These are phyloP conservation scores for Condylura cristata DNA, from an alignment of 2,113 vertebrate genomes.

Conservation along the genomic window DNA sequence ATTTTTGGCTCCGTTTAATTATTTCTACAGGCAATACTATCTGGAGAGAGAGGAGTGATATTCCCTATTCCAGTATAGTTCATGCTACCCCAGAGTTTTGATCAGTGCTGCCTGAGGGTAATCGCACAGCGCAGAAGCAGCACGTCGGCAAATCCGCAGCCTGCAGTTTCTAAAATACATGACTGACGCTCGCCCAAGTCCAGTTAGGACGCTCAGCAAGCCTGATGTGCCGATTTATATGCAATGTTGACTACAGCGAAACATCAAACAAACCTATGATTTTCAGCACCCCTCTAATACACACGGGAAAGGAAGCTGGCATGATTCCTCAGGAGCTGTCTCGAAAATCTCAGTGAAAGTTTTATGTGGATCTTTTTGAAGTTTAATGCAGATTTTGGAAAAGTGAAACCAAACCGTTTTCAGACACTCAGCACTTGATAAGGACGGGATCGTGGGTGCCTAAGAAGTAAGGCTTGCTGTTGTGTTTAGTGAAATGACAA, in stretches of 20 bases:
- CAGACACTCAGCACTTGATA: background rate
- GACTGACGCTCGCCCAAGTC: background rate
- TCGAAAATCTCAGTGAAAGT: background rate
- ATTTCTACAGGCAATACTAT: background rate
- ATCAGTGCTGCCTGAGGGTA: background rate
- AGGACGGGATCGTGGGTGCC: background rate
- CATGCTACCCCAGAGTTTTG: background rate
- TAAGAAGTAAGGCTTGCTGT: background rate
- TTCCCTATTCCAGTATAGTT: background rate
- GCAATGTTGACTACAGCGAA: background rate
- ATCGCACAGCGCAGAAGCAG: background rate
- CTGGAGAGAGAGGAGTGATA: background rate
- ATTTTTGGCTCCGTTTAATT: background rate
- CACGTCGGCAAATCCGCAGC: background rate
- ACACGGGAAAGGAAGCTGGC: background rate
- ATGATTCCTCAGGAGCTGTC: background rate
- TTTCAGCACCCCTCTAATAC: background rate
- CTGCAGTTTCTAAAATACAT: conserved; percentile 8
- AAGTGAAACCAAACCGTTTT: background rate
- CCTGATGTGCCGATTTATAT: background rate
- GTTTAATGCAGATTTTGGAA: background rate
- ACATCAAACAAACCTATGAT: background rate
- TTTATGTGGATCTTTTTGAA: background rate
- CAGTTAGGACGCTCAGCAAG: background rate
- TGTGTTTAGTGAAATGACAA: background rate